Evolutionary conservation across 64 coral and sea anemone genomes (phyloP), one percentile per base, ranked within the genome.

Genomic region (Catalaphyllia jardinei): DNA sequence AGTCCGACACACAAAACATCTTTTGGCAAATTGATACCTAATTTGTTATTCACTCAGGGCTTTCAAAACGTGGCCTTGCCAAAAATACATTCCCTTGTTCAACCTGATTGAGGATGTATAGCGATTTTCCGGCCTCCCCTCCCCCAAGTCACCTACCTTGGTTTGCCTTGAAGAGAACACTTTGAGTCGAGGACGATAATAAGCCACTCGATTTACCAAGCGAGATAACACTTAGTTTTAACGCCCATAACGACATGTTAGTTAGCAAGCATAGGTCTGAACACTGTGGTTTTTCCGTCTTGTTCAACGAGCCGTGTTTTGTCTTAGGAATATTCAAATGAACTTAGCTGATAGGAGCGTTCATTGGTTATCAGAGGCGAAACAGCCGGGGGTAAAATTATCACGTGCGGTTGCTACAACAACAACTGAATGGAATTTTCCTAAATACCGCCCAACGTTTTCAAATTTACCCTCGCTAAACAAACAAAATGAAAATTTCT

Each of bases 251-350:
- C 63, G 38, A 85, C 81, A 71, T 51, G 61, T 69, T 71, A 85
- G 61, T 69, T 71, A 85, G 62, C 18, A 38, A 71, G 28, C 52
- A 49, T 35, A 39, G 63, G n/a, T 64, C 62, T 71, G 35, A 64
- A 19, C 33, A 71, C 9, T 71, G 55, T 62, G 78, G 81, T 71
- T 85, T 63, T 85, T 63, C 81, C 81, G 63, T 71, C 81, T 71
- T 85, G 62, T 22, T 46, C 62, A 42, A 30, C 71, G 65, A 17
- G 62, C 20, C 81, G 63, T 85, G 81, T 85, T 85, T 85, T 85
- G 81, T 85, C 81, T 85, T 85, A 25, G 24, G 11, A 24, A 85
- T 85, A 85, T 85, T 85, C 62, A 71, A 85, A 85, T 85, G 81
- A 85, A 38, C 29, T 18, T 11, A 4, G 2, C 5, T 29, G 13